Base-by-base conservation (phyloP, 2,113 vertebrate genomes). In the Macaca mulatta region DNA sequence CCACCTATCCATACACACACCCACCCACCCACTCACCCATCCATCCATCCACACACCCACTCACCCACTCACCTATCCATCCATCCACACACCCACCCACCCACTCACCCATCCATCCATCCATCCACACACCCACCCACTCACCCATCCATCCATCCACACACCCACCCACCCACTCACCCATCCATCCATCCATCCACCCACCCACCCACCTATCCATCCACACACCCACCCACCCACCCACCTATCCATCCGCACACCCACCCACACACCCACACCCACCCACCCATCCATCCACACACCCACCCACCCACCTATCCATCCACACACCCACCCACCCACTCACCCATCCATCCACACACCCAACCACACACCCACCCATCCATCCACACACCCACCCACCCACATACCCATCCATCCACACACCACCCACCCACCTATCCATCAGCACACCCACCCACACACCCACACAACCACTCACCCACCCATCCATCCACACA, bases 211-310 rank as follows among this genome's bases (percentile, higher is more conserved):
- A 52, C 5, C 16, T 16, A 55, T 0, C 8, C 55, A 57, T 1
- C 8, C 20, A 57, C 0, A 18, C 18, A 55, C 2, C 0, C 18
- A 20, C 6, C 0, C 6, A 22, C 0, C 8, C 20, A 57, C n/a
- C n/a, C n/a, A n/a, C n/a, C n/a, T n/a, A n/a, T n/a, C n/a, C n/a
- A n/a, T n/a, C n/a, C n/a, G n/a, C n/a, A n/a, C n/a, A n/a, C n/a
- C n/a, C n/a, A n/a, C n/a, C n/a, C n/a, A n/a, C n/a, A n/a, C n/a
- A n/a, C n/a, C n/a, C n/a, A n/a, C n/a, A n/a, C 2, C 18, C 38
- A 38, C 38, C 3, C 55, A 57, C 5, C 2, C 6, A 67, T 59
- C 32, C 40, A 30, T 27, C 57, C 32, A 14, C 8, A 1, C 4
- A 18, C 22, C 14, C 59, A 27, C 59, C 27, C 9, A 61, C 25